Evolutionary conservation across 2,888 invertebrate genomes (phyloP).

Genomic region (Brenthis ino): DNA sequence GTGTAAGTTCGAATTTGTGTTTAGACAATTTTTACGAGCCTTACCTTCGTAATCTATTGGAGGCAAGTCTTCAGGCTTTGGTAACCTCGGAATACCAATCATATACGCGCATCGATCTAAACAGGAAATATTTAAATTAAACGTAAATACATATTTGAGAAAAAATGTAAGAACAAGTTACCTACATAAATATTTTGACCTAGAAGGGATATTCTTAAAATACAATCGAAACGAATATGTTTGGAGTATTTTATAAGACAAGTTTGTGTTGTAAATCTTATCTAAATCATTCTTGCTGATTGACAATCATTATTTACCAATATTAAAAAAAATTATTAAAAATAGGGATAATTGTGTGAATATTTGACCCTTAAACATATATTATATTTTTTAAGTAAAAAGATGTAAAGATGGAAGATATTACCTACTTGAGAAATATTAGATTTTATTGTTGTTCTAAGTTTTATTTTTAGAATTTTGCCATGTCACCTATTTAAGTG

Average conservation of each 20-base stretch:
- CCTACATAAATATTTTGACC: neutral
- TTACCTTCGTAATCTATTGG: constrained; percentile 32
- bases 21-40: neutral
- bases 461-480: too few relatives aligned
- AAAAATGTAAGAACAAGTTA: neutral
- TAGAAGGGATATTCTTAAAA: too few relatives aligned
- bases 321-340: too few relatives aligned
- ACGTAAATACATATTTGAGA: neutral
- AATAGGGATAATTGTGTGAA: too few relatives aligned
- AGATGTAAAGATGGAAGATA: too few relatives aligned
- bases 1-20: too few relatives aligned
- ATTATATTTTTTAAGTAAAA: too few relatives aligned
- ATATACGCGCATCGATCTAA: constrained; percentile 62
- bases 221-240: too few relatives aligned
- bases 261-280: neutral
- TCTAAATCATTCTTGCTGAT: neutral
- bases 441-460: too few relatives aligned
- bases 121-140: constrained; percentile 30
- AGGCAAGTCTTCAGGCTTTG: constrained; percentile 55
- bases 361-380: too few relatives aligned
- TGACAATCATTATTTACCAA: neutral
- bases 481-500: too few relatives aligned
- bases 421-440: too few relatives aligned
- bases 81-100: constrained; percentile 61
- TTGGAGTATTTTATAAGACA: neutral